A percentile compares a stretch with the other conserved stretches of the same genome.
phyloP scores from a whole-genome alignment of 2,888 invertebrate species.

The Drosophila dives region DNA sequence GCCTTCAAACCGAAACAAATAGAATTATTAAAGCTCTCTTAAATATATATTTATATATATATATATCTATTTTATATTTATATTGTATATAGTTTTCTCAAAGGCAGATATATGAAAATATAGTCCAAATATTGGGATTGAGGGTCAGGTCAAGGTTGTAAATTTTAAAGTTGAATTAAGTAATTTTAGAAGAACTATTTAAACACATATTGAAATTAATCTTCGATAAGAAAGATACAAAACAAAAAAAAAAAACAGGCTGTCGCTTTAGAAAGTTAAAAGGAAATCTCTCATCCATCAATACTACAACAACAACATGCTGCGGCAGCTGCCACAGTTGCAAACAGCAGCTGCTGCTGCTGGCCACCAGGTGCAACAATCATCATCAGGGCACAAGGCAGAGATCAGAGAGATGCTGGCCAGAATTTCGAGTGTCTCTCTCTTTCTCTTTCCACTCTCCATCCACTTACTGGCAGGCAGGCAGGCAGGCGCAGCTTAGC shows the following conservation, averaged over 20 bases:
- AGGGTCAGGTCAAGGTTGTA: neutral
- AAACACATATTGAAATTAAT: neutral
- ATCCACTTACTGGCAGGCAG: neutral
- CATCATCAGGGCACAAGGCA: conserved; percentile 41
- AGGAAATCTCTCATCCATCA: conserved; percentile 63
- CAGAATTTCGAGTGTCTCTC: conserved; percentile 42
- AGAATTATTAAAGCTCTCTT: neutral
- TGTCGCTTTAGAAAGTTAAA: conserved; percentile 59
- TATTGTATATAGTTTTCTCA: neutral
- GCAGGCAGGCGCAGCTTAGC: conserved; percentile 25
- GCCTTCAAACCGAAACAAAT: neutral
- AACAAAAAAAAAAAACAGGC: conserved; percentile 6
- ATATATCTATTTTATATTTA: neutral
- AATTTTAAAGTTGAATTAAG: neutral
- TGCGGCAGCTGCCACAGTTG: conserved; percentile 51
- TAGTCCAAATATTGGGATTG: neutral
- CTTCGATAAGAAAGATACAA: neutral
- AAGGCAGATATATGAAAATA: neutral
- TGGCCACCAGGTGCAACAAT: conserved; percentile 74
- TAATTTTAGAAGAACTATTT: neutral
- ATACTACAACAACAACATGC: conserved; percentile 38
- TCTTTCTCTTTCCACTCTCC: neutral
- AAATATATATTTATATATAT: neutral
- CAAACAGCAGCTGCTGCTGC: conserved; percentile 45
- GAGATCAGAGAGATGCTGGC: conserved; percentile 37